phyloP scores from a whole-genome alignment of 2,797 vertebrate species.

The Thaleichthys pacificus region DNA sequence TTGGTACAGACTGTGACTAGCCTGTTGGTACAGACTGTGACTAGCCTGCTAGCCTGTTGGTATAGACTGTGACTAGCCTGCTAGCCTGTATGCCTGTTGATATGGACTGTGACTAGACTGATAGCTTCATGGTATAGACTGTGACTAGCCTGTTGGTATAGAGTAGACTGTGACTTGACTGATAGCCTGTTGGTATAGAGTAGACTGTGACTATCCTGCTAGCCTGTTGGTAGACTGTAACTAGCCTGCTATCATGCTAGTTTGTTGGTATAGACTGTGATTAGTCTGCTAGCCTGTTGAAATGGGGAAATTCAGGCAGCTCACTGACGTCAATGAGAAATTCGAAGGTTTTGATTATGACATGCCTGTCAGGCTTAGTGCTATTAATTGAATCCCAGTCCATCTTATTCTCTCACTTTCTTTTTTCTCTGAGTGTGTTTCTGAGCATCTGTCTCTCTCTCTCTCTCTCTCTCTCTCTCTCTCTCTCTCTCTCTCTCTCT shows the following conservation, averaged over 20 bases:
- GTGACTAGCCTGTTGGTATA: neutral
- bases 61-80: neutral
- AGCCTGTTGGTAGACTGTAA: neutral
- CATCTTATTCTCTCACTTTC: constrained; percentile 44
- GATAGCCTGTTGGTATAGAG: constrained; percentile 8
- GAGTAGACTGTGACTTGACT: too few species aligned
- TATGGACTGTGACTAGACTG: too few species aligned
- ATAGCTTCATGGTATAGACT: too few species aligned
- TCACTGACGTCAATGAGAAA: constrained; percentile 60
- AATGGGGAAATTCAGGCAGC: neutral
- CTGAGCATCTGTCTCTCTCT: constrained; percentile 11
- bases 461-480: constrained; percentile 12
- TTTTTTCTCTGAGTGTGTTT: constrained; percentile 17
- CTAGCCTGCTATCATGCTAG: neutral
- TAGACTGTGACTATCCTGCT: neutral
- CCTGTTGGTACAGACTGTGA: neutral
- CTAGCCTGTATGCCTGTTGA: neutral
- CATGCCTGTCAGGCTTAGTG: constrained; percentile 63
- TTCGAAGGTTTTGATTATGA: constrained; percentile 63
- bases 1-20: constrained; percentile 2
- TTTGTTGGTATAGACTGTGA: neutral
- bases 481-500: constrained; percentile 11
- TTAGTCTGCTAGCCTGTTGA: neutral
- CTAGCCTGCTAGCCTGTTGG: neutral
- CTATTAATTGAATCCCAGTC: constrained; percentile 66